Conservation (phyloP, 2,113 vertebrate species). For the Pseudonaja textilis region DNA sequence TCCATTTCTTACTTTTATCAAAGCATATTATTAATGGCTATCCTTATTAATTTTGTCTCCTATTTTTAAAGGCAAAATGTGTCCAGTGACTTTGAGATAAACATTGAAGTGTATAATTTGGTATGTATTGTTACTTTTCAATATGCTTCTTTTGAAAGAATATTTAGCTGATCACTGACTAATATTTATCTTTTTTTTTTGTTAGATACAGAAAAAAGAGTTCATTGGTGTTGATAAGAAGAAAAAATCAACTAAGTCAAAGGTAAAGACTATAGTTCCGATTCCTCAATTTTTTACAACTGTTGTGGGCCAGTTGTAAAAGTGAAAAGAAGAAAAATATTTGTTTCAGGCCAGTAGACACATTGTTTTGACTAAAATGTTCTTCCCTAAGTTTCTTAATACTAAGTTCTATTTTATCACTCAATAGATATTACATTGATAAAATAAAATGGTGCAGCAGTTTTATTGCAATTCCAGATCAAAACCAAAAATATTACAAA, state of each 20-base stretch:
- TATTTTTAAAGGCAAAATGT: constrained; percentile 79
- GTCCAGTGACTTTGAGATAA: constrained; percentile 88
- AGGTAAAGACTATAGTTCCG: constrained; percentile 71
- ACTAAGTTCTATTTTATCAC: neutral
- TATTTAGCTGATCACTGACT: neutral
- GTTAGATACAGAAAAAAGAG: constrained; percentile 87
- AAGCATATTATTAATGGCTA: neutral
- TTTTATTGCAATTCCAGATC: neutral
- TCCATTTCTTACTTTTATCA: neutral
- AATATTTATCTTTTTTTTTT: neutral
- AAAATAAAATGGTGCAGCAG: neutral
- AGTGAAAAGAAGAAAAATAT: neutral
- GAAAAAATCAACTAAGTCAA: constrained; percentile 89
- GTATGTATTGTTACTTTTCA: constrained; percentile 72
- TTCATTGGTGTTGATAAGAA: constrained; percentile 79
- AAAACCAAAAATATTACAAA: neutral
- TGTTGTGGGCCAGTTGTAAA: constrained; percentile 1
- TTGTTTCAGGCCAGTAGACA: neutral
- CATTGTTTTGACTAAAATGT: neutral
- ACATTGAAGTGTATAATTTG: constrained; percentile 88
- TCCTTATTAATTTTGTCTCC: constrained; percentile 13
- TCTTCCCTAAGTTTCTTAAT: neutral
- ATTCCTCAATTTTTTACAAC: neutral
- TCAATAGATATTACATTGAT: neutral
- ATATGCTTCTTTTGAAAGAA: constrained; percentile 5